Percentiles rank a stretch among this genome's conserved stretches.
Evolutionary conservation across 2,888 invertebrate species (phyloP).

Genomic region (Polydesmus complanatus): DNA sequence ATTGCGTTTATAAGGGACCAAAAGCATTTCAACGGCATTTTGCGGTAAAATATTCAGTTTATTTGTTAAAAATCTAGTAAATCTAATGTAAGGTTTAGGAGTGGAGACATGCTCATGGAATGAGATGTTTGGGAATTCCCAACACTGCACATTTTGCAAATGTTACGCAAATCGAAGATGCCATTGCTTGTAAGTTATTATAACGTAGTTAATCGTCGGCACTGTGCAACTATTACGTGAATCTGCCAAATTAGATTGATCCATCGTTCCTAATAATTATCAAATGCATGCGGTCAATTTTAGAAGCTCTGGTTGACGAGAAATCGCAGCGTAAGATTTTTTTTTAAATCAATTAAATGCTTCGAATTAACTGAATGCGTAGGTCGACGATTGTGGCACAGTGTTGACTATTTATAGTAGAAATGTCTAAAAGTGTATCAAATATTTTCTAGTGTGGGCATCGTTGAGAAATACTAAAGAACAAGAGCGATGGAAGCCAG

Average conservation of each 20-base stretch:
- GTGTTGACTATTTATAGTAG: neutral
- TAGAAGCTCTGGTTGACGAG: too few species aligned
- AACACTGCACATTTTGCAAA: conserved; percentile 99
- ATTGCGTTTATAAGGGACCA: conserved; percentile 95
- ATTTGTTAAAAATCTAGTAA: neutral
- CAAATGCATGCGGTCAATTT: too few species aligned
- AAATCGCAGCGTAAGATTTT: too few species aligned
- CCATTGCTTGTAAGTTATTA: conserved; percentile 65
- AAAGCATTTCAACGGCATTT: conserved; percentile 99
- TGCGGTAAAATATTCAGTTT: conserved; percentile 42
- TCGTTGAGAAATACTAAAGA: conserved; percentile 92
- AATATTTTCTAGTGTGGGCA: conserved; percentile 90
- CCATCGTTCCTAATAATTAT: too few species aligned
- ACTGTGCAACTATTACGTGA: too few species aligned
- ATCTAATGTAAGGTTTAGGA: conserved; percentile 34
- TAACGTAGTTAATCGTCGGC: too few species aligned
- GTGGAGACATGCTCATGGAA: conserved; percentile 65
- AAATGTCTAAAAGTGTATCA: too few species aligned
- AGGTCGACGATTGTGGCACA: neutral
- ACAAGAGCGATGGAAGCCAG: conserved; percentile 88
- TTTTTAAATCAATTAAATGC: too few species aligned
- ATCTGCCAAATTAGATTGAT: too few species aligned
- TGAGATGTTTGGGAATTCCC: conserved; percentile 97
- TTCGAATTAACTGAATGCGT: too few species aligned
- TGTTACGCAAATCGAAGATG: conserved; percentile 97